Evolutionary conservation across 2,113 vertebrate genomes (phyloP), one percentile per base, ranked within the genome.

Genomic region (Orycteropus afer): DNA sequence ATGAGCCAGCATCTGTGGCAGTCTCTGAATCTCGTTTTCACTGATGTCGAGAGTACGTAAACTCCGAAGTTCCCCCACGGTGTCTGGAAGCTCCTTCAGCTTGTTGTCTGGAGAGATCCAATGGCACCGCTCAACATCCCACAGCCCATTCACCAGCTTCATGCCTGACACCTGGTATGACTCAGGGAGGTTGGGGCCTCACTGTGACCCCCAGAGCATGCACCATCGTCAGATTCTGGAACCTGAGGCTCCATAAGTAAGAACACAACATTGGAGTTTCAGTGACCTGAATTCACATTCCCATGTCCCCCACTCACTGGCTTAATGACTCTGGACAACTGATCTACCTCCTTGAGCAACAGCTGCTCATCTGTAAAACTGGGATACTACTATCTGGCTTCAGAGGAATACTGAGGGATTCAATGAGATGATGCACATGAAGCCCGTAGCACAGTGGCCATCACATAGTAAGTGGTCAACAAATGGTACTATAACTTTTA

Each of bases 21-120:
- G 97, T 22, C 98, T 97, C 73, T n/a, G 96, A 45, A 99, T 97
- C 34, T 7, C 65, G 3, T 99, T 99, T 61, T 98, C 99, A 0
- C 99, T 99, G 95, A 99, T 0, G 73, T 99, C 98, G 37, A 99
- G 98, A 0, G 98, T 98, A 0, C 99, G 98, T 71, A 99, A 94
- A 93, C 99, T 99, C 47, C 97, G 97, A 97, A 99, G 93, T n/a
- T 98, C 96, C 0, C 99, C 98, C 71, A 99, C 0, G 0, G 97
- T 97, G 1, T 93, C 91, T 0, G 99, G 99, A 91, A 99, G 98
- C 82, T 98, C 98, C 95, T 97, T 98, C 76, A 99, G 98, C 95
- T 76, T 98, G 97, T 99, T 99, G 77, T 98, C 99, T 99, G 73
- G 51, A 25, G 32, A 96, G 69, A 65, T 1, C 65, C 86, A 92